These are phyloP conservation scores for Zaprionus tsacasi DNA, from an alignment of 1,140 invertebrate genomes.

Conservation along the genomic window DNA sequence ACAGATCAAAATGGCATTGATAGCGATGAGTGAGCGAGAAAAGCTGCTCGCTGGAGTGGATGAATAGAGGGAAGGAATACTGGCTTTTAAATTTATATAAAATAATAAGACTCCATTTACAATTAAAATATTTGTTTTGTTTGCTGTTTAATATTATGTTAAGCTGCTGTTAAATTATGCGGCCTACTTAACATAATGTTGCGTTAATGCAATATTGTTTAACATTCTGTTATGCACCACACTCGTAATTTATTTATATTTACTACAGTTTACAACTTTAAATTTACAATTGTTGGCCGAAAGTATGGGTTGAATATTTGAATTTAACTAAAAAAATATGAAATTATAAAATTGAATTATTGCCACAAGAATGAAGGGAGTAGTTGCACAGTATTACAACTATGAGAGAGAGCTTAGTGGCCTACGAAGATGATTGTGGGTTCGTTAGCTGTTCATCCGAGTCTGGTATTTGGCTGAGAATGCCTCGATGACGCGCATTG, in stretches of 20 bases:
- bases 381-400: background rate
- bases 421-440: background rate
- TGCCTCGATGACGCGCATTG: background rate
- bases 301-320: conserved; percentile 7
- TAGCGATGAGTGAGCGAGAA: conserved; percentile 87
- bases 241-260: conserved; percentile 46
- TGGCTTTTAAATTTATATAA: background rate
- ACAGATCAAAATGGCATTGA: conserved; percentile 91
- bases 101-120: background rate
- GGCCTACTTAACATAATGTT: too few species aligned
- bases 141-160: background rate
- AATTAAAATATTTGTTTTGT: background rate
- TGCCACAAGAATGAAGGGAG: background rate
- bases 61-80: background rate
- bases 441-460: background rate
- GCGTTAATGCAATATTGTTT: too few species aligned
- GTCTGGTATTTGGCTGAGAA: background rate
- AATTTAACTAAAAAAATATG: conserved; percentile 9
- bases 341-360: background rate
- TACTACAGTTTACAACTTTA: conserved; percentile 38
- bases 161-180: background rate
- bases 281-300: conserved; percentile 64
- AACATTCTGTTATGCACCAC: background rate
- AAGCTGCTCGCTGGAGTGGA: conserved; percentile 47
- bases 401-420: conserved; percentile 5